Percentiles rank a stretch among this genome's conserved stretches.
These are phyloP conservation scores for Lymantria monacha DNA, from an alignment of 2,888 invertebrate genomes.

Conservation along the genomic window DNA sequence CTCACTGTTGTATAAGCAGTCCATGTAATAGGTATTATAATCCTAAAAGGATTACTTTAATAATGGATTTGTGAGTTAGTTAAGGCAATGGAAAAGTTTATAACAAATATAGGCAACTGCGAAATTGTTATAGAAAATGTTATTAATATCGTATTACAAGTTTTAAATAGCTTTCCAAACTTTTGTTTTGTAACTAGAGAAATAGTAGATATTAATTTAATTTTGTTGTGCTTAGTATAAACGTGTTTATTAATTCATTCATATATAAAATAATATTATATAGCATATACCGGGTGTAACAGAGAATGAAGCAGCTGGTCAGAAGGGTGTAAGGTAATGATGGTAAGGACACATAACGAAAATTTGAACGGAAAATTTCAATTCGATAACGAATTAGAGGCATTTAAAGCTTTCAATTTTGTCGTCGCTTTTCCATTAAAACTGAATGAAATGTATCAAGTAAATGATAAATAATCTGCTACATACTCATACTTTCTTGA, in stretches of 20 bases:
- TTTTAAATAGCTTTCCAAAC: not conserved
- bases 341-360: too few relatives aligned
- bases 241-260: not conserved
- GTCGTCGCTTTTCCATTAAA: too few relatives aligned
- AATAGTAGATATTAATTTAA: not conserved
- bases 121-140: not conserved
- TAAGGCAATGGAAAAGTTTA: conserved; percentile 17
- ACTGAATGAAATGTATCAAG: too few relatives aligned
- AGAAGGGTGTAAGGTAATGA: too few relatives aligned
- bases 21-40: conserved; percentile 20
- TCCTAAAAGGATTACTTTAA: conserved; percentile 32
- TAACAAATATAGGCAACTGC: conserved; percentile 1
- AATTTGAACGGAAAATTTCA: too few relatives aligned
- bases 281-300: too few relatives aligned
- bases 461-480: too few relatives aligned
- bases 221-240: not conserved
- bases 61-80: conserved; percentile 22
- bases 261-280: too few relatives aligned
- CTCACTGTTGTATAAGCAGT: conserved; percentile 15
- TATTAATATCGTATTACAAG: not conserved
- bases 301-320: too few relatives aligned
- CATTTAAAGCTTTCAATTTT: too few relatives aligned
- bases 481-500: too few relatives aligned
- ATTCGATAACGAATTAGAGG: too few relatives aligned
- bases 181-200: not conserved